A percentile compares a stretch with the other conserved stretches of the same genome.
Conservation (phyloP, 1,140 invertebrate genomes). For the Watersipora subatra region DNA sequence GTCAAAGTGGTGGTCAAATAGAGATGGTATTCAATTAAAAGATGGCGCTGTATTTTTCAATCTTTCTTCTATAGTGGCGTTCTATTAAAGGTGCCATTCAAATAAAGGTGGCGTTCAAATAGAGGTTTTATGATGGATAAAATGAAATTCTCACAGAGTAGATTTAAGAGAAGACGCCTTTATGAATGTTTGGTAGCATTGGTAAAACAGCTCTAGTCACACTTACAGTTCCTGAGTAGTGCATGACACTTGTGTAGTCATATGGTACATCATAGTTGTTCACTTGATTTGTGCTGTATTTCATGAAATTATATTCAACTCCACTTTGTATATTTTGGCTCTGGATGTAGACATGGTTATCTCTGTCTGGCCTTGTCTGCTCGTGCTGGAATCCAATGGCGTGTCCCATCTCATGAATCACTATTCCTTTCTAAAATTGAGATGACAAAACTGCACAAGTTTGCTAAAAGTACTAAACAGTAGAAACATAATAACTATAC, state of each 20-base stretch:
- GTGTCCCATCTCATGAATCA: constrained; percentile 43
- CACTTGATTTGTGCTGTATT: constrained; percentile 29
- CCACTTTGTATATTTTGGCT: constrained; percentile 49
- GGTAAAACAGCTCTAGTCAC: too few species aligned
- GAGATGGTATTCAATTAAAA: too few species aligned
- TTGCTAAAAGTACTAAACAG: background rate
- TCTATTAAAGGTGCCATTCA: too few species aligned
- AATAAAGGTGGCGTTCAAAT: too few species aligned
- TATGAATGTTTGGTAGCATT: too few species aligned
- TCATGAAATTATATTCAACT: constrained; percentile 42
- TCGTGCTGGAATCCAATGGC: constrained; percentile 47
- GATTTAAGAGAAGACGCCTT: too few species aligned
- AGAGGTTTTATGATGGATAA: too few species aligned
- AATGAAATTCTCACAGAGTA: too few species aligned
- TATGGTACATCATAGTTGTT: constrained; percentile 41
- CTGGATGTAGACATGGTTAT: constrained; percentile 49
- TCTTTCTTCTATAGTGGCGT: too few species aligned
- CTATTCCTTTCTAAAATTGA: constrained; percentile 18
- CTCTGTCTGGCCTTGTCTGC: constrained; percentile 52
- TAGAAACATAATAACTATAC: background rate
- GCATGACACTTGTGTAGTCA: constrained; percentile 44
- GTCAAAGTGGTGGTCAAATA: too few species aligned
- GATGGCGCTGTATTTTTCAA: too few species aligned
- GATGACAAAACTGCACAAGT: too few species aligned
- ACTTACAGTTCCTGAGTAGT: constrained; percentile 23